phyloP scores from a whole-genome alignment of 2,888 invertebrate genomes.

The Drosophila hawaiiensis region DNA sequence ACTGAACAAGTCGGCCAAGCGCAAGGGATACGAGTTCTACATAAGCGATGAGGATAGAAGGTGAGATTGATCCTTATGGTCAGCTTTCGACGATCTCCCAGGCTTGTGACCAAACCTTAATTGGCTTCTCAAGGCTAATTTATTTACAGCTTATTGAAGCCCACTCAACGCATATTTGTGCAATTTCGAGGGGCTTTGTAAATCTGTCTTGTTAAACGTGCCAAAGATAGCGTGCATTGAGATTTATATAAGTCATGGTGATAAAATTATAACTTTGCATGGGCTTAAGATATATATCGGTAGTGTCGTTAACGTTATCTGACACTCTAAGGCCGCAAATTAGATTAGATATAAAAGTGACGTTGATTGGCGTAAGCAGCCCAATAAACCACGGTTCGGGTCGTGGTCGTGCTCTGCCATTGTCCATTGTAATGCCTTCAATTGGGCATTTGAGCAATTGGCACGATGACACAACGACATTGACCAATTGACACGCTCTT shows the following conservation, averaged over 20 bases:
- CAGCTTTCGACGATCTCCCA: neutral
- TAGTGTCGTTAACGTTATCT: conserved; percentile 48
- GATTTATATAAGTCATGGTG: conserved; percentile 33
- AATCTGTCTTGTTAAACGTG: conserved; percentile 4
- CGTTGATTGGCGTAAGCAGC: conserved; percentile 38
- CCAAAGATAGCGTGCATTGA: conserved; percentile 26
- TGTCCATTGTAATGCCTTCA: conserved; percentile 54
- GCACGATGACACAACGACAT: conserved; percentile 57
- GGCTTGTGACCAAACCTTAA: neutral
- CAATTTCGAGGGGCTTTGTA: neutral
- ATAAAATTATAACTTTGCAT: conserved; percentile 59
- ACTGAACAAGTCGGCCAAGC: conserved; percentile 81
- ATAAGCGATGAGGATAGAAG: conserved; percentile 82
- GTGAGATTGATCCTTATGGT: conserved; percentile 45
- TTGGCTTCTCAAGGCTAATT: conserved; percentile 9
- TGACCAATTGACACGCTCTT: conserved; percentile 74
- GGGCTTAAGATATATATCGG: conserved; percentile 18
- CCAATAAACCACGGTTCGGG: conserved; percentile 31
- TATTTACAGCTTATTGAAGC: neutral
- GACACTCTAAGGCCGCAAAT: conserved; percentile 6
- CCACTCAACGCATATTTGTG: neutral
- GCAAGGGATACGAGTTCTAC: conserved; percentile 81
- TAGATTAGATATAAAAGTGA: conserved; percentile 62
- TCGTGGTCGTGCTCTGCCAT: conserved; percentile 38
- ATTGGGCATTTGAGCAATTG: conserved; percentile 64